Percentiles rank a stretch among this genome's conserved stretches.
phyloP scores from a whole-genome alignment of 2,888 invertebrate species.

The Phalangium opilio region DNA sequence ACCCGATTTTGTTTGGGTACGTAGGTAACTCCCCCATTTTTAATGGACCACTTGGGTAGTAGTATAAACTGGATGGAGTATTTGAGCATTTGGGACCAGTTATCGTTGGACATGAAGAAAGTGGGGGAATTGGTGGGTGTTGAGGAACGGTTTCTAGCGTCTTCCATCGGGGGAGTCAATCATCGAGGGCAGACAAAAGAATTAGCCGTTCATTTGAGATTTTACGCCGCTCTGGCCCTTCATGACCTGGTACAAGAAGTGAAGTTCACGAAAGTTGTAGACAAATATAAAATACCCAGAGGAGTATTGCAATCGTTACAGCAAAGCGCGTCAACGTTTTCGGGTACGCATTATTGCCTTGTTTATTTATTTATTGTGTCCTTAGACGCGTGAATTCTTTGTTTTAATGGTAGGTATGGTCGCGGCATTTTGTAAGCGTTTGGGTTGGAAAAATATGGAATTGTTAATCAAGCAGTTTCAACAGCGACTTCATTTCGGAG shows the following conservation, averaged over 20 bases:
- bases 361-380: too few species aligned
- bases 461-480: slow-evolving; percentile 82
- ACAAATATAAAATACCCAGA: slow-evolving; percentile 67
- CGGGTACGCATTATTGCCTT: slow-evolving; percentile 49
- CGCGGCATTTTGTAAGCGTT: slow-evolving; percentile 78
- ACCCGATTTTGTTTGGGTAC: too few species aligned
- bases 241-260: slow-evolving; percentile 86
- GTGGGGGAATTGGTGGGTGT: slow-evolving; percentile 82
- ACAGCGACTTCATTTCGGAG: slow-evolving; percentile 81
- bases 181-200: slow-evolving; percentile 24
- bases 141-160: slow-evolving; percentile 66
- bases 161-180: slow-evolving; percentile 21
- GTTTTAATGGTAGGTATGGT: slow-evolving; percentile 60
- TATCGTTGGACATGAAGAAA: slow-evolving; percentile 60
- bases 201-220: slow-evolving; percentile 40
- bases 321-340: slow-evolving; percentile 86
- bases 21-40: slow-evolving; percentile 72
- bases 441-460: slow-evolving; percentile 85
- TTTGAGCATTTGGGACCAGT: slow-evolving; percentile 62
- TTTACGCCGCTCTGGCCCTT: slow-evolving; percentile 76
- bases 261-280: slow-evolving; percentile 60
- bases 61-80: slow-evolving; percentile 50
- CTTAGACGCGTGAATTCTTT: slow-evolving; percentile 2
- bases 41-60: slow-evolving; percentile 53
- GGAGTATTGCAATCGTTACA: slow-evolving; percentile 87